Percentiles rank a stretch among this genome's conserved stretches.
phyloP scores from a whole-genome alignment of 1,140 invertebrate genomes.

The Leptestheria dahalacensis region DNA sequence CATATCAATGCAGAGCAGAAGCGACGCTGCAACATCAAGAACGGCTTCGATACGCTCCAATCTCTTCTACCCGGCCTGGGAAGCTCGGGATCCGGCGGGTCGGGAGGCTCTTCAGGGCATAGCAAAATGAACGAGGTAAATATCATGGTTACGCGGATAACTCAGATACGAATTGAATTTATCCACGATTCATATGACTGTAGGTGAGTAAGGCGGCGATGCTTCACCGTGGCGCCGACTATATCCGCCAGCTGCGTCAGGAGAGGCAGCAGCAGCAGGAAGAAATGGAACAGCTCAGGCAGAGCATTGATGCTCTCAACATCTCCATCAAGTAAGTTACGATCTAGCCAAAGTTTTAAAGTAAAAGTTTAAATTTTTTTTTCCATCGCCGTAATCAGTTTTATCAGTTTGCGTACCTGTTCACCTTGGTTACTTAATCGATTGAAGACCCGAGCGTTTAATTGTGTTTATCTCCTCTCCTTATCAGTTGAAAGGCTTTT shows the following conservation, averaged over 20 bases:
- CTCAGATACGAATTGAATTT: no score
- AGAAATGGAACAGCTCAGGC: conserved; percentile 68
- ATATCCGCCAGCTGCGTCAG: conserved; percentile 72
- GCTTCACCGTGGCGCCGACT: conserved; percentile 91
- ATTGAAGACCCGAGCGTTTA: no score
- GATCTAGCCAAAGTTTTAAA: not conserved
- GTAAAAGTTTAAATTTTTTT: no score
- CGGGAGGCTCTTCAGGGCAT: not conserved
- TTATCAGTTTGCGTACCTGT: no score
- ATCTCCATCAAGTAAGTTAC: conserved; percentile 66
- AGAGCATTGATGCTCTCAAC: conserved; percentile 81
- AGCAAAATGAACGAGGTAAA: conserved; percentile 6
- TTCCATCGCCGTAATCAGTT: no score
- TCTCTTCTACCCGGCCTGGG: conserved; percentile 57
- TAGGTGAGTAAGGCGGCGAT: conserved; percentile 86
- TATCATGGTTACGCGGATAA: not conserved
- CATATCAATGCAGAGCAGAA: conserved; percentile 98
- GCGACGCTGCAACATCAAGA: conserved; percentile 90
- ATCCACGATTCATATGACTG: not conserved
- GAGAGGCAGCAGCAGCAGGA: conserved; percentile 76
- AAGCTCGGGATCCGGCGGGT: not conserved
- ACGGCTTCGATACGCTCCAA: conserved; percentile 88
- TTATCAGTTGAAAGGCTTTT: no score
- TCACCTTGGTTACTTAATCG: no score
- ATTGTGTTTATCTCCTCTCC: no score